Base-by-base conservation (phyloP, 2,113 vertebrate species). In the Lates calcarifer region DNA sequence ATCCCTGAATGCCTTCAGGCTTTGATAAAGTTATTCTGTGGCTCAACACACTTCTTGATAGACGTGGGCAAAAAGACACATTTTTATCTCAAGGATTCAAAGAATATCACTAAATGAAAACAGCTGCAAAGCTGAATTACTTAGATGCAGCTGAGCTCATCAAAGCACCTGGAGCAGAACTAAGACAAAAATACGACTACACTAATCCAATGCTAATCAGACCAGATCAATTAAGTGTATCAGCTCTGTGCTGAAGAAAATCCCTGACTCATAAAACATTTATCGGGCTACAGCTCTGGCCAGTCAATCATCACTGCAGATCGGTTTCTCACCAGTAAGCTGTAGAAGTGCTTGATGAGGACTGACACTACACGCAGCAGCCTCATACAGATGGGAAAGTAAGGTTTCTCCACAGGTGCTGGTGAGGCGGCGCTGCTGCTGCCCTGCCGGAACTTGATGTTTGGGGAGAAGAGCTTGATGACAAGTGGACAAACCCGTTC, bases 391-490 rank as follows among this genome's bases (percentile, higher is more conserved):
- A 99, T 99, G 84, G 98, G 98, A 85, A 99, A 99, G 76, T 99
- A 99, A 0, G 98, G 98, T 92, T 99, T 99, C 93, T 99, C 98
- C 62, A 98, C 96, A 22, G 98, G 97, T 35, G 96, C 97, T 11
- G 98, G 98, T 5, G 97, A 98, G 68, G 97, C 95, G 4, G 96
- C 94, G 1, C 96, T 95, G 77, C 91, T 95, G 78, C 96, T 96
- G 83, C 98, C 98, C 95, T 99, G 98, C 20, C 98, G 96, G 92
- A 99, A 99, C 91, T 99, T 99, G 92, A 99, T 99, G 95, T 99
- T 99, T 91, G 98, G 98, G 43, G 98, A 99, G 93, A 99, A 99
- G 57, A 99, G 98, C 92, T 99, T 99, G 92, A 99, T 99, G 91
- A 99, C 98, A 77, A 99, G 97, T 5, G 98, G 98, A 90, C 98